These are phyloP conservation scores for Drosophila fulvimacula DNA, from an alignment of 2,888 invertebrate genomes.

Conservation along the genomic window DNA sequence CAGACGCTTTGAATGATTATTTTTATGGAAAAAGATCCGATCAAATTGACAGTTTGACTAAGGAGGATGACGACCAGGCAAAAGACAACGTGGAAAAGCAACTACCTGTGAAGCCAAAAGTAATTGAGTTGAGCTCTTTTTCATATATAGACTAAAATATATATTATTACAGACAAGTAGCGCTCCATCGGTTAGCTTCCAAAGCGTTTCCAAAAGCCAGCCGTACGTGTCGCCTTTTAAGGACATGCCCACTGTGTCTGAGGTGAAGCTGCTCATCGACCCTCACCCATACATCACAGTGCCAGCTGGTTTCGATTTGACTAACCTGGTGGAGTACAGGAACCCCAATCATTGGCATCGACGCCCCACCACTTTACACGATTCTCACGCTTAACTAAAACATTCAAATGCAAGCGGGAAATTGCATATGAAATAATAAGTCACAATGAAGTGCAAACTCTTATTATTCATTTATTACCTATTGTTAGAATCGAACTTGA, in stretches of 20 bases:
- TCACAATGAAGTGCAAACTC: neutral
- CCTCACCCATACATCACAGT: slow-evolving; percentile 13
- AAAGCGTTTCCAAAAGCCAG: neutral
- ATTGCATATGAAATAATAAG: slow-evolving; percentile 24
- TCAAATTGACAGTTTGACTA: neutral
- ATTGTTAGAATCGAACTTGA: neutral
- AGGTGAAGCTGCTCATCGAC: slow-evolving; percentile 1
- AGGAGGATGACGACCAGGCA: neutral
- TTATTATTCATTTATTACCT: neutral
- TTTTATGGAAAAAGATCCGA: slow-evolving; percentile 7
- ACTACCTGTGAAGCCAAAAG: neutral
- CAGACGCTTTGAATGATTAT: slow-evolving; percentile 39
- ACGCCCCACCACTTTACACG: slow-evolving; percentile 35
- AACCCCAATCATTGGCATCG: slow-evolving; percentile 61
- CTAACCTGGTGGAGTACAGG: slow-evolving; percentile 35
- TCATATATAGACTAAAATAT: neutral
- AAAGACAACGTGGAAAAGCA: neutral
- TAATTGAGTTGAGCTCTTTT: slow-evolving; percentile 1
- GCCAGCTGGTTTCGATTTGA: slow-evolving; percentile 59
- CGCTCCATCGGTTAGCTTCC: neutral
- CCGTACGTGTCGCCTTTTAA: slow-evolving; percentile 55
- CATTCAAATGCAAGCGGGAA: slow-evolving; percentile 6
- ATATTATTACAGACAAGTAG: slow-evolving; percentile 4
- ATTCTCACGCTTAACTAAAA: slow-evolving; percentile 16
- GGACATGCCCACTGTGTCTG: slow-evolving; percentile 3